A percentile compares a stretch with the other conserved stretches of the same genome.
These are phyloP conservation scores for Bombus vancouverensis DNA, from an alignment of 1,140 invertebrate genomes.

Conservation along the genomic window DNA sequence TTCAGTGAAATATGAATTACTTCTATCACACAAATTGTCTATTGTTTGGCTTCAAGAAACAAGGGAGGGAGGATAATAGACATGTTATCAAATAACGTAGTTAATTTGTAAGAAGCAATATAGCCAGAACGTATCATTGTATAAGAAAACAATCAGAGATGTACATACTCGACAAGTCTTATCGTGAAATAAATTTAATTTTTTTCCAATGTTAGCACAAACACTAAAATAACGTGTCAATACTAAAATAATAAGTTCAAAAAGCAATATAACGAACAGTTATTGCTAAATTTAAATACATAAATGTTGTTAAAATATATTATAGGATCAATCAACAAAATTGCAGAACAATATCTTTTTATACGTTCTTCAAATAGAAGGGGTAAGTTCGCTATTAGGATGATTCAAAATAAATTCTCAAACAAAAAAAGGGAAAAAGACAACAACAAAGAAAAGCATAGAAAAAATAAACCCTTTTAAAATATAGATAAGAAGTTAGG, in stretches of 20 bases:
- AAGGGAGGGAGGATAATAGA: too few species aligned
- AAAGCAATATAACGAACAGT: background rate
- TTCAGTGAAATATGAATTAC: too few species aligned
- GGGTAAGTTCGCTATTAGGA: too few species aligned
- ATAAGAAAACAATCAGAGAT: background rate
- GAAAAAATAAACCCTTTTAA: background rate
- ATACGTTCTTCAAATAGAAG: background rate
- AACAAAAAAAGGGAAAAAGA: background rate
- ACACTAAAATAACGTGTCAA: background rate
- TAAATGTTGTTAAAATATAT: background rate
- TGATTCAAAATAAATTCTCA: background rate
- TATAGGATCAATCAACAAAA: background rate
- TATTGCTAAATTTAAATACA: background rate
- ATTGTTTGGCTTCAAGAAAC: too few species aligned
- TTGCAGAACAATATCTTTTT: background rate
- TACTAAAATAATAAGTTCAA: background rate
- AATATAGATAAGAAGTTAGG: background rate
- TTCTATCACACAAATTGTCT: too few species aligned
- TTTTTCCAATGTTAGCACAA: background rate
- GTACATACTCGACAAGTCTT: background rate
- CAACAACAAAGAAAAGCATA: too few species aligned
- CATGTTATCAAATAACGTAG: background rate
- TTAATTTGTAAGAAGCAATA: background rate
- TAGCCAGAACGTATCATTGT: background rate
- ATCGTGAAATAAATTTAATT: background rate